Conservation (phyloP, 2,888 invertebrate genomes). For the Drosophila anomalipes region DNA sequence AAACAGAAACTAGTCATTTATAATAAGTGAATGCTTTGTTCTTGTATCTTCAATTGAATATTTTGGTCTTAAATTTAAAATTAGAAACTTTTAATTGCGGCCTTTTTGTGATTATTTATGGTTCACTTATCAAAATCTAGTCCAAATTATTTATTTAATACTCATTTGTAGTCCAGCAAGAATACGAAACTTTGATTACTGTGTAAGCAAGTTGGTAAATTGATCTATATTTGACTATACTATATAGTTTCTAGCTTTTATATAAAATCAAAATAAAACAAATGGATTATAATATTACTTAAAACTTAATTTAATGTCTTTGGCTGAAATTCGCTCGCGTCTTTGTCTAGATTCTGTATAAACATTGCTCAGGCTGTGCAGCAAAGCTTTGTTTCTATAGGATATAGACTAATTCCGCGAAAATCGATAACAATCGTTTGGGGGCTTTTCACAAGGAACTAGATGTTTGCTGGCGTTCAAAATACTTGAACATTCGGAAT, state of each 20-base stretch:
- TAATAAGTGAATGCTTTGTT: constrained; percentile 34
- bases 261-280: constrained; percentile 27
- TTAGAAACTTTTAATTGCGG: constrained; percentile 61
- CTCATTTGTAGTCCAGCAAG: background rate
- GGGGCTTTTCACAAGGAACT: constrained; percentile 6
- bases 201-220: constrained; percentile 17
- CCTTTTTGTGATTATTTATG: constrained; percentile 70
- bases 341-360: constrained; percentile 6
- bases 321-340: background rate
- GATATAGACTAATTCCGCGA: constrained; percentile 4
- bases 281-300: constrained; percentile 7
- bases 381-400: constrained; percentile 15
- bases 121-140: constrained; percentile 64
- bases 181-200: constrained; percentile 14
- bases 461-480: constrained; percentile 1
- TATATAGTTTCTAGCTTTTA: constrained; percentile 21
- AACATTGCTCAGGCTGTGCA: constrained; percentile 24
- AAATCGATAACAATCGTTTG: background rate
- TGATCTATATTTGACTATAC: constrained; percentile 17
- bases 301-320: constrained; percentile 6
- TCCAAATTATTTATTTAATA: constrained; percentile 58
- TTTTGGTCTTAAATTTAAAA: constrained; percentile 9
- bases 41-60: constrained; percentile 14
- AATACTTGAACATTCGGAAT: constrained; percentile 1
- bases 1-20: constrained; percentile 29